Conservation (phyloP, 2,797 vertebrate genomes). For the Sebastes ruberrimus region DNA sequence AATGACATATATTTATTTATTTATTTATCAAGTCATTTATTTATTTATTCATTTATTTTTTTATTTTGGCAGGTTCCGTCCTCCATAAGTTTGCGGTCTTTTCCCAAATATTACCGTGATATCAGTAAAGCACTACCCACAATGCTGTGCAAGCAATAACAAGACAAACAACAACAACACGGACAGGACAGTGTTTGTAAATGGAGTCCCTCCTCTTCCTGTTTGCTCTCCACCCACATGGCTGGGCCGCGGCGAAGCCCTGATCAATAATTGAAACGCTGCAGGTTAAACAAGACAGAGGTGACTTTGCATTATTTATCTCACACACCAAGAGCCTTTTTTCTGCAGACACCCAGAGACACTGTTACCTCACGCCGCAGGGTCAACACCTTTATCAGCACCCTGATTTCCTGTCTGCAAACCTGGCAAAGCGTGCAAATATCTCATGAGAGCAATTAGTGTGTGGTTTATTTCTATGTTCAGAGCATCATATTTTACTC, state of each 20-base stretch:
- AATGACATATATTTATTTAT: too few species aligned
- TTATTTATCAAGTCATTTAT: too few species aligned
- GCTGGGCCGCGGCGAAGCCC: not conserved
- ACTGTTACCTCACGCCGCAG: not conserved
- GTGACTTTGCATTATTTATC: constrained; percentile 73
- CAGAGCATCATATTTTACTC: not conserved
- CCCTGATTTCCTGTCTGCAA: constrained; percentile 32
- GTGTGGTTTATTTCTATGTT: not conserved
- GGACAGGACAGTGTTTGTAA: not conserved
- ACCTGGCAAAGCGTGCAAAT: not conserved
- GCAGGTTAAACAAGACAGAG: constrained; percentile 73
- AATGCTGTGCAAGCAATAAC: not conserved
- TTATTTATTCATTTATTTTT: too few species aligned
- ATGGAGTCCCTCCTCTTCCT: constrained; percentile 43
- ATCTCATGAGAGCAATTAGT: not conserved
- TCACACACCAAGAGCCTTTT: constrained; percentile 27
- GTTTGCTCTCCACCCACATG: constrained; percentile 10
- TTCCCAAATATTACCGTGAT: not conserved
- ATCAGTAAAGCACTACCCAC: not conserved
- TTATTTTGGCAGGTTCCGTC: too few species aligned
- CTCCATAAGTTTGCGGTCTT: not conserved
- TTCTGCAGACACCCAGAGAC: constrained; percentile 48
- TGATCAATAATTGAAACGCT: constrained; percentile 69
- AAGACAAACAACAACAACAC: not conserved
- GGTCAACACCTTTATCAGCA: constrained; percentile 13